These are phyloP conservation scores for Adrianichthys oophorus DNA, from an alignment of 2,797 vertebrate genomes.

Conservation along the genomic window DNA sequence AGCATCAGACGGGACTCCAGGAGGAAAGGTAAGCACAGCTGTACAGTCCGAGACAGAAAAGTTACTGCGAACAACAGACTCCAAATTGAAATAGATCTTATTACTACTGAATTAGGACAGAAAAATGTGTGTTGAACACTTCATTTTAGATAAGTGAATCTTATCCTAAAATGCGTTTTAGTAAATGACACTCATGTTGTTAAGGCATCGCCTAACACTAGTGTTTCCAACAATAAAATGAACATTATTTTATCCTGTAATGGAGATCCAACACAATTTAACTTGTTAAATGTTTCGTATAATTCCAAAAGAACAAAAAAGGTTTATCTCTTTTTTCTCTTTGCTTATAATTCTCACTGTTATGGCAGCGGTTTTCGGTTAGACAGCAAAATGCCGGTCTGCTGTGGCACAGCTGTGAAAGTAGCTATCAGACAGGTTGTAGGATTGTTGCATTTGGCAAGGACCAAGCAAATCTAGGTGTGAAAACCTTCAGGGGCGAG, in stretches of 20 bases:
- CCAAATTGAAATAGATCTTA: background rate
- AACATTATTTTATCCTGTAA: no score
- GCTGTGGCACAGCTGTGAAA: slow-evolving; percentile 39
- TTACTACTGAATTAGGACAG: no score
- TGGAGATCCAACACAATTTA: no score
- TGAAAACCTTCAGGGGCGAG: slow-evolving; percentile 48
- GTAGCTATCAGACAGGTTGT: slow-evolving; percentile 47
- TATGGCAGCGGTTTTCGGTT: background rate
- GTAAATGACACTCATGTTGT: background rate
- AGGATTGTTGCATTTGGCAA: slow-evolving; percentile 27
- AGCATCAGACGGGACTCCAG: slow-evolving; percentile 80
- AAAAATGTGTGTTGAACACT: background rate
- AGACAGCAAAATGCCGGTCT: slow-evolving; percentile 9
- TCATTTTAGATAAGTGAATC: background rate
- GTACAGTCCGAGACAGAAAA: background rate
- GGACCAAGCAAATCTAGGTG: slow-evolving; percentile 54
- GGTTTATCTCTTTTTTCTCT: no score
- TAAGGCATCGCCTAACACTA: no score
- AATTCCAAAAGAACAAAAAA: no score
- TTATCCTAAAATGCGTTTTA: background rate
- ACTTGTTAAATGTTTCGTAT: no score
- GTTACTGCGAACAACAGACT: background rate
- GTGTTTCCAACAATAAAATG: no score
- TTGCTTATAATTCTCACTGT: no score
- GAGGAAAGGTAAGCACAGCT: slow-evolving; percentile 71